Conservation (phyloP, 2,797 vertebrate genomes). For the Pygocentrus nattereri region DNA sequence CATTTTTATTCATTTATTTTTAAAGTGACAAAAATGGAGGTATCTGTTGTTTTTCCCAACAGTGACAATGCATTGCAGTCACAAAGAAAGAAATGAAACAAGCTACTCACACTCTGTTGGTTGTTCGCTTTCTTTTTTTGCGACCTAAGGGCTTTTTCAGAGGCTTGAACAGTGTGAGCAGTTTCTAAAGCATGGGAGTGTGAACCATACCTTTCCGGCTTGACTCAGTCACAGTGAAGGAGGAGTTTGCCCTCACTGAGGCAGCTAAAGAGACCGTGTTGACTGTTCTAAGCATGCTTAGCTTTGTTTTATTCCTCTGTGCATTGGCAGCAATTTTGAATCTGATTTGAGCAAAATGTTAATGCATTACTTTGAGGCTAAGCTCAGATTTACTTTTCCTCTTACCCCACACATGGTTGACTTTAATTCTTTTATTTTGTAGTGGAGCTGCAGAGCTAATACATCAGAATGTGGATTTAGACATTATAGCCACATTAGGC, state of each 20-base stretch:
- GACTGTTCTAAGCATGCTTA: neutral
- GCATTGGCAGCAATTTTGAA: neutral
- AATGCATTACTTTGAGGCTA: neutral
- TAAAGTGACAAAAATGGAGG: too few species aligned
- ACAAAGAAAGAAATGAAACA: too few species aligned
- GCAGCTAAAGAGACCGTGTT: neutral
- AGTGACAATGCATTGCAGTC: too few species aligned
- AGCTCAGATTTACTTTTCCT: neutral
- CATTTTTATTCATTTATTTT: too few species aligned
- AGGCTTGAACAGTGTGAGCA: slow-evolving; percentile 21
- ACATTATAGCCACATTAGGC: too few species aligned
- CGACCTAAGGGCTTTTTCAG: neutral
- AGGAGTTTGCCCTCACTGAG: neutral
- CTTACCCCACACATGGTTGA: neutral
- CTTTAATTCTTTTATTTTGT: too few species aligned
- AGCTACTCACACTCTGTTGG: neutral
- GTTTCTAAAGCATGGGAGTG: neutral
- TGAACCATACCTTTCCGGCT: slow-evolving; percentile 2
- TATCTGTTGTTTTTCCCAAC: too few species aligned
- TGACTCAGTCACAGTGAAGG: slow-evolving; percentile 26
- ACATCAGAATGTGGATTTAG: too few species aligned
- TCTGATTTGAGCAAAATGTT: neutral
- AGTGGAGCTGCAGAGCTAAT: too few species aligned
- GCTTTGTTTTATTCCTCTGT: neutral
- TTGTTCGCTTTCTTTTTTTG: neutral